Percentiles rank a stretch among this genome's conserved stretches.
Evolutionary conservation across 2,113 vertebrate genomes (phyloP).

Genomic region (Willisornis vidua): DNA sequence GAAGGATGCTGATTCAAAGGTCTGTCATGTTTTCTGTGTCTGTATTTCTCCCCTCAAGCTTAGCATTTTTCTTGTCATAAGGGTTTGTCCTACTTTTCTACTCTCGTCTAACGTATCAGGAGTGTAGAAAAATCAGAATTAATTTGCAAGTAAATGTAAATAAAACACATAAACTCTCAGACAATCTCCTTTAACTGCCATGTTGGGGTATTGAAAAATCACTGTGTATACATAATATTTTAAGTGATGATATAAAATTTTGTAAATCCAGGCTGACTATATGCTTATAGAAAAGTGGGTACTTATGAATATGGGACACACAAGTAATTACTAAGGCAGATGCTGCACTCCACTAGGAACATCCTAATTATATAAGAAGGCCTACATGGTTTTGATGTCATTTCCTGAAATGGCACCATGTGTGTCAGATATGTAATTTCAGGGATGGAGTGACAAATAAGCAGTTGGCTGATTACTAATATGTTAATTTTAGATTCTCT

Average conservation of each 20-base stretch:
- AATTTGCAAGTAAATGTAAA: conserved; percentile 31
- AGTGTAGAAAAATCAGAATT: not conserved
- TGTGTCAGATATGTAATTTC: conserved; percentile 13
- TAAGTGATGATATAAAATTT: not conserved
- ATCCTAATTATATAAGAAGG: conserved; percentile 11
- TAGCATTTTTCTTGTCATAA: not conserved
- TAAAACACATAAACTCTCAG: not conserved
- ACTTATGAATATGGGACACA: not conserved
- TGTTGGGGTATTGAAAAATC: not conserved
- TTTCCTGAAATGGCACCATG: conserved; percentile 49
- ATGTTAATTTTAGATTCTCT: conserved; percentile 27
- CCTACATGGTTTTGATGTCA: conserved; percentile 1
- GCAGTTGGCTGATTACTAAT: conserved; percentile 58
- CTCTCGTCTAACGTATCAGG: not conserved
- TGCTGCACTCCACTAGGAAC: not conserved
- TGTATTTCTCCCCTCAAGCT: not conserved
- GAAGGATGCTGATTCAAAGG: not conserved
- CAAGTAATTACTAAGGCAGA: not conserved
- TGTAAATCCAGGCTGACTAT: not conserved
- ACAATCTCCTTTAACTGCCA: not conserved
- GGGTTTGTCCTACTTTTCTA: not conserved
- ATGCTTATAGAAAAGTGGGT: not conserved
- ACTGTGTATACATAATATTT: not conserved
- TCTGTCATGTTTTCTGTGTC: not conserved
- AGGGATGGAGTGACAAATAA: conserved; percentile 24